Evolutionary conservation across 92 coral and sea anemone species (phyloP).

Genomic region (Actinernus sp.): DNA sequence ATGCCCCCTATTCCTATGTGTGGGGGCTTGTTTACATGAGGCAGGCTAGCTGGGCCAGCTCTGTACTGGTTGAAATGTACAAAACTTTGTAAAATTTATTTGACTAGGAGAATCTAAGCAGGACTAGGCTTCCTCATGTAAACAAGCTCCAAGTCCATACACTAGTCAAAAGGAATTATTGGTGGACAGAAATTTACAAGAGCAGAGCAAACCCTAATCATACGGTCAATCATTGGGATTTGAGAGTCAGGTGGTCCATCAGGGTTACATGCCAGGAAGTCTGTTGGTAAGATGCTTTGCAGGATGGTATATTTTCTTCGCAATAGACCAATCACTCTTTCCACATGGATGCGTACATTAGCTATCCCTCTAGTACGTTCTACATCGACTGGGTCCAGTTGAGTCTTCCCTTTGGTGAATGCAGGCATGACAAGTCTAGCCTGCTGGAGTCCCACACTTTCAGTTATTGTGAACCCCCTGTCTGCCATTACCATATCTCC

Average conservation of each 20-base stretch:
- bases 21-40: no score
- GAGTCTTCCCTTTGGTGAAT: constrained; percentile 55
- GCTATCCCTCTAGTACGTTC: constrained; percentile 51
- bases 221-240: constrained; percentile 56
- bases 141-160: not conserved
- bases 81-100: no score
- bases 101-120: no score
- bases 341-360: constrained; percentile 50
- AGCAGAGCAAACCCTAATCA: constrained; percentile 65
- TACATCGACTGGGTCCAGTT: constrained; percentile 53
- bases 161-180: constrained; percentile 59
- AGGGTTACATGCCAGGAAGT: constrained; percentile 27
- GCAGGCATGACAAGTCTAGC: constrained; percentile 49
- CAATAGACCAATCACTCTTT: constrained; percentile 48
- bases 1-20: no score
- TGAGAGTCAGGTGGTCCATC: constrained; percentile 37
- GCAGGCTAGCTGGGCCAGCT: no score
- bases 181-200: constrained; percentile 64
- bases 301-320: constrained; percentile 47
- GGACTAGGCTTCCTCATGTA: no score
- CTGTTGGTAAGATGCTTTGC: constrained; percentile 44
- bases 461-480: constrained; percentile 52
- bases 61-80: no score
- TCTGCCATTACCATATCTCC: constrained; percentile 74
- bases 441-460: constrained; percentile 38